Conservation (phyloP, 2,888 invertebrate genomes). For the Netelia virgata region DNA sequence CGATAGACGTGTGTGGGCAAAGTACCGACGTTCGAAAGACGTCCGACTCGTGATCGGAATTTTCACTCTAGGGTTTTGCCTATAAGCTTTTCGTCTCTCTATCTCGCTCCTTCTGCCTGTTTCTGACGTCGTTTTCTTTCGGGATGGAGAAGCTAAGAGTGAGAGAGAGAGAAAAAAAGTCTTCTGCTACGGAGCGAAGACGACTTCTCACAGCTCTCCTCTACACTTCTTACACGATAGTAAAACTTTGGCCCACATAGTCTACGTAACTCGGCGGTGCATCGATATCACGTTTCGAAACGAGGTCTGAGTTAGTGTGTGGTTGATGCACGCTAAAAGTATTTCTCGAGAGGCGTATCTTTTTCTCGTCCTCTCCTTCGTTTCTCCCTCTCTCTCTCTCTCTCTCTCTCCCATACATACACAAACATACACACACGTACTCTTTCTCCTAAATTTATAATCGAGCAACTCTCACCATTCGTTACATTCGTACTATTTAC, state of each 20-base stretch:
- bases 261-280: constrained; percentile 37
- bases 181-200: not conserved
- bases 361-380: not conserved
- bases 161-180: not conserved
- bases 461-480: not conserved
- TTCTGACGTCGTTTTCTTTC: constrained; percentile 1
- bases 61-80: constrained; percentile 67
- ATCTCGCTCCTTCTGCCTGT: constrained; percentile 36
- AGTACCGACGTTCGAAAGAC: constrained; percentile 71
- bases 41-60: constrained; percentile 78
- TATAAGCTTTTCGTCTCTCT: constrained; percentile 36
- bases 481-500: not conserved
- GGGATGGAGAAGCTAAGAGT: not conserved
- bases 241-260: constrained; percentile 43
- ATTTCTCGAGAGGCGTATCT: not conserved
- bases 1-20: constrained; percentile 39
- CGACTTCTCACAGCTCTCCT: constrained; percentile 1
- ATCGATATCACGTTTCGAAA: constrained; percentile 49
- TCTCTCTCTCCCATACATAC: no score
- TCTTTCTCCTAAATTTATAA: constrained; percentile 10
- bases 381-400: no score
- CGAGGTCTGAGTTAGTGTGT: not conserved
- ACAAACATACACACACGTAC: not conserved
- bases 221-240: not conserved
- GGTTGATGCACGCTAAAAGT: not conserved